Conservation (phyloP, 2,888 invertebrate species). For the Xanthia togata region DNA sequence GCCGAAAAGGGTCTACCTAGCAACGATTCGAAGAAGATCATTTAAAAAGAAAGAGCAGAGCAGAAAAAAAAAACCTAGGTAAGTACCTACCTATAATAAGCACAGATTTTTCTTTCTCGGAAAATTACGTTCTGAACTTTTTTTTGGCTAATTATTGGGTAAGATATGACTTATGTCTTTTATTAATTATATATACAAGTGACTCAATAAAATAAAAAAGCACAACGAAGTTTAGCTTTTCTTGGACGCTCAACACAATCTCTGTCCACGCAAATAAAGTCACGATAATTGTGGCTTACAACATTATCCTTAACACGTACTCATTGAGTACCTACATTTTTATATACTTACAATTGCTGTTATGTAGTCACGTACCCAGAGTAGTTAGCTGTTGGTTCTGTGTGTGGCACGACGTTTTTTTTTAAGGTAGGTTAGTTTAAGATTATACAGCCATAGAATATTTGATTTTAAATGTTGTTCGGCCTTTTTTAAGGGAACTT, state of each 20-base stretch:
- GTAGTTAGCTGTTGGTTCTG: conserved; percentile 35
- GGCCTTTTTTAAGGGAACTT: not conserved
- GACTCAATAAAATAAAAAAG: too few species aligned
- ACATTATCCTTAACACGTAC: conserved; percentile 16
- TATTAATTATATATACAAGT: too few species aligned
- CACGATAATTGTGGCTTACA: conserved; percentile 3
- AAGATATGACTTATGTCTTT: too few species aligned
- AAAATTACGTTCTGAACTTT: not conserved
- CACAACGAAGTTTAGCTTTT: not conserved
- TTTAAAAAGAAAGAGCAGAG: too few species aligned
- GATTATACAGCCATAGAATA: not conserved
- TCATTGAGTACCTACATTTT: conserved; percentile 7
- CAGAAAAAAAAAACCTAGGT: not conserved
- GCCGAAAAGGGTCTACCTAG: too few species aligned
- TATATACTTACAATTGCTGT: conserved; percentile 8
- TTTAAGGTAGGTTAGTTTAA: conserved; percentile 30
- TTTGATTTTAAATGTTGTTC: not conserved
- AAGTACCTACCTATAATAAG: too few species aligned
- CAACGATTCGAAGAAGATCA: too few species aligned
- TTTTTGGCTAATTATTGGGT: not conserved
- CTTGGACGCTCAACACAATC: not conserved
- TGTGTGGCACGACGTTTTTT: conserved; percentile 33
- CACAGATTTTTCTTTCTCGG: not conserved
- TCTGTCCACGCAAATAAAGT: not conserved
- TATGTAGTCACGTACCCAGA: conserved; percentile 12